Evolutionary conservation across 2,113 vertebrate genomes (phyloP).

Genomic region (Silurus asotus): DNA sequence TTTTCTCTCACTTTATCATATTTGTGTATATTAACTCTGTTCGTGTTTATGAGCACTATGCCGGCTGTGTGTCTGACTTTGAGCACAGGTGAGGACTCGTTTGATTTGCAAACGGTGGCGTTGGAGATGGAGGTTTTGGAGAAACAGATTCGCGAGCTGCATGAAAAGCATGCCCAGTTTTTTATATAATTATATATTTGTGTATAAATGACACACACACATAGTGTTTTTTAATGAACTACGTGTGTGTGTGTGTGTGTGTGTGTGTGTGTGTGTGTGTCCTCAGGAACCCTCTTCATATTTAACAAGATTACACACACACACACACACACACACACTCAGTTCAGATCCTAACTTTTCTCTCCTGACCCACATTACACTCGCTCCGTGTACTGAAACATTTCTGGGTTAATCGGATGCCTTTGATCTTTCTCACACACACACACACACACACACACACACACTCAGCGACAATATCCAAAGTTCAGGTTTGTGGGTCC

Average conservation of each 20-base stretch:
- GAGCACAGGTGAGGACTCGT: too few species aligned
- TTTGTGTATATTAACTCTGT: too few species aligned
- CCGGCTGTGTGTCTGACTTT: too few species aligned
- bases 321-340: conserved; percentile 9
- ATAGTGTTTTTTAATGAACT: too few species aligned
- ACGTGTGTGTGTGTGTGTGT: conserved; percentile 8
- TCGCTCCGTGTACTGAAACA: neutral
- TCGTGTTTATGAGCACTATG: too few species aligned
- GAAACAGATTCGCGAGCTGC: too few species aligned
- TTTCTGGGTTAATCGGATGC: neutral
- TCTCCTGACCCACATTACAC: conserved; percentile 8
- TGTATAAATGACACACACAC: too few species aligned
- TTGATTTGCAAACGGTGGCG: too few species aligned
- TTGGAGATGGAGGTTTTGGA: too few species aligned
- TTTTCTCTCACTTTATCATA: too few species aligned
- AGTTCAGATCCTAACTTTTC: neutral
- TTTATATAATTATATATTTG: too few species aligned
- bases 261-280: conserved; percentile 21
- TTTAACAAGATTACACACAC: conserved; percentile 8
- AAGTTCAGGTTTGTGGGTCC: neutral
- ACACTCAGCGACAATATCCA: neutral
- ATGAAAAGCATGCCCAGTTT: too few species aligned
- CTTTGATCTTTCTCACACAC: neutral
- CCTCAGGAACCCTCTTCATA: neutral
- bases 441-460: conserved; percentile 5